Evolutionary conservation across 2,888 invertebrate genomes (phyloP).

Genomic region (Tryphoninae sp.): DNA sequence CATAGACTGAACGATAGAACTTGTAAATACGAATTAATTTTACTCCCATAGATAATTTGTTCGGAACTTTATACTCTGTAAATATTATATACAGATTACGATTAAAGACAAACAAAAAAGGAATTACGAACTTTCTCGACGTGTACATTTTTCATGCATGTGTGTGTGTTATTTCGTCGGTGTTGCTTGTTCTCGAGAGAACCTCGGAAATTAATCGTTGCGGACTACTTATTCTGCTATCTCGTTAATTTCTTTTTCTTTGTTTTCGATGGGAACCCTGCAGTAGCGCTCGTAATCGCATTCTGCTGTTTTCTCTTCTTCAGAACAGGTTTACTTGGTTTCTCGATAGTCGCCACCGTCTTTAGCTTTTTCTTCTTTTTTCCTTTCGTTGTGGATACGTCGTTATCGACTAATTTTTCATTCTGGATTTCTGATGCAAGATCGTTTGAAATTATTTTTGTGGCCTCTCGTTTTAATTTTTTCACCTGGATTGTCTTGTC

Average conservation of each 20-base stretch:
- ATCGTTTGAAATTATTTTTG: slow-evolving; percentile 29
- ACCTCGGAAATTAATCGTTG: slow-evolving; percentile 21
- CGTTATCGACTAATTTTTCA: slow-evolving; percentile 37
- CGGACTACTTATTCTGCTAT: slow-evolving; percentile 55
- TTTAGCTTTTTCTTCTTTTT: slow-evolving; percentile 70
- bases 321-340: slow-evolving; percentile 38
- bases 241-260: slow-evolving; percentile 67
- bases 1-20: slow-evolving; percentile 70
- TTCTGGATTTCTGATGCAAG: slow-evolving; percentile 33
- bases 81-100: slow-evolving; percentile 67
- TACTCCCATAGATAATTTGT: slow-evolving; percentile 57
- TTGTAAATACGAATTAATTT: slow-evolving; percentile 67
- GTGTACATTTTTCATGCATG: slow-evolving; percentile 2
- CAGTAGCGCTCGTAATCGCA: slow-evolving; percentile 34
- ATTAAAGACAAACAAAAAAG: slow-evolving; percentile 59
- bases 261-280: slow-evolving; percentile 56
- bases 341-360: slow-evolving; percentile 47
- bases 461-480: slow-evolving; percentile 42
- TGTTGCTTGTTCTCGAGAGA: not conserved
- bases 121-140: slow-evolving; percentile 51
- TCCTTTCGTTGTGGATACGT: slow-evolving; percentile 14
- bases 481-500: slow-evolving; percentile 17
- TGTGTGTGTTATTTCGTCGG: not conserved
- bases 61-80: slow-evolving; percentile 68
- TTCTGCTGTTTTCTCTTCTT: slow-evolving; percentile 58